Evolutionary conservation across 2,113 vertebrate species (phyloP), one percentile per base, ranked within the genome.

Genomic region (Cacatua alba): DNA sequence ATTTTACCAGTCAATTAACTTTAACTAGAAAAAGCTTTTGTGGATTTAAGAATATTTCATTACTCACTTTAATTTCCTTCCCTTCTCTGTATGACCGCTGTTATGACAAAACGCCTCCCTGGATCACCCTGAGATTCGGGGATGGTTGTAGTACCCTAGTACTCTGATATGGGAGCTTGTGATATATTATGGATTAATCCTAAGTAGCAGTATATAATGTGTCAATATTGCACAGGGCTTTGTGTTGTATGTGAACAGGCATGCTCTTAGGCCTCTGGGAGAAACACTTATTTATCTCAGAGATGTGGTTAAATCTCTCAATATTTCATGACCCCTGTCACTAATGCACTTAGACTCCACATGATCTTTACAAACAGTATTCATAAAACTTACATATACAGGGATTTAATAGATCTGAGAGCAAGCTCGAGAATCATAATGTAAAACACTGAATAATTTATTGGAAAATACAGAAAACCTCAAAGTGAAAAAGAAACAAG

Each of bases 1-100:
- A 93, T 95, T 94, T 90, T 94, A 77, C 88, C 49, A 89, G 72
- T 92, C 93, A 96, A 67, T 93, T 91, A 80, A 92, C 69, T 96
- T 95, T 82, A 92, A 69, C 48, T 53, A 29, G 59, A 95, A 94
- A 72, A 24, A 7, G 17, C 12, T 57, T 79, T 69, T 95, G 76
- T 95, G 78, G 72, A 76, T 94, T 96, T 95, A 96, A 94, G 85
- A 89, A 70, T 69, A 91, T 91, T 95, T 82, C 55, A 70, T 88
- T 88, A 80, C 90, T 92, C 55, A 46, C 14, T 95, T 63, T 52
- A 77, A 80, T 89, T 90, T 92, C 48, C 43, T 78, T 83, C 53
- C 59, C 35, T 12, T 85, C 39, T 70, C 8, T 41, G 72, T 85
- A 17, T 60, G 29, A 64, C 28, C 80, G 33, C 17, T 77, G 14